These are phyloP conservation scores for Oligia strigilis DNA, from an alignment of 2,888 invertebrate genomes.

Conservation along the genomic window DNA sequence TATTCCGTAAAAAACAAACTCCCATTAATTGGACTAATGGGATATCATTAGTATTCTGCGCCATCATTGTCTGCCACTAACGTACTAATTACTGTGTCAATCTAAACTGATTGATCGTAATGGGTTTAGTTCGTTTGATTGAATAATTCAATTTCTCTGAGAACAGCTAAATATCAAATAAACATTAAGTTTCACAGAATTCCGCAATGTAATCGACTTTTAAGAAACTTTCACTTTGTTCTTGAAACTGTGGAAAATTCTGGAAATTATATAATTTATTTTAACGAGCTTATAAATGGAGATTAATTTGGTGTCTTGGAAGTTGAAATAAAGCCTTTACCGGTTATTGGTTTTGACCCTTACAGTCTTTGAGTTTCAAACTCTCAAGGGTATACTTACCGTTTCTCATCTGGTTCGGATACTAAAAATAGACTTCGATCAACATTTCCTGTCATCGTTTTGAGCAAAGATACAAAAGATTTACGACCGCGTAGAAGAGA, in stretches of 20 bases:
- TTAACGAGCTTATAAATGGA: constrained; percentile 20
- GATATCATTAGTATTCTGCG: constrained; percentile 54
- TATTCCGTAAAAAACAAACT: background rate
- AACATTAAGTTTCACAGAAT: constrained; percentile 43
- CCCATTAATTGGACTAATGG: constrained; percentile 34
- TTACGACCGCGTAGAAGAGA: background rate
- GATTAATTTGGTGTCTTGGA: constrained; percentile 22
- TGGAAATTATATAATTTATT: constrained; percentile 38
- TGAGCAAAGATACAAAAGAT: constrained; percentile 21
- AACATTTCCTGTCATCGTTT: background rate
- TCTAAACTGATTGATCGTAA: constrained; percentile 65
- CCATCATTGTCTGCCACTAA: constrained; percentile 62
- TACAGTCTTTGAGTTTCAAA: background rate
- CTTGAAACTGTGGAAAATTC: constrained; percentile 36
- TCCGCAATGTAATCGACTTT: constrained; percentile 42
- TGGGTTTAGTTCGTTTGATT: constrained; percentile 43
- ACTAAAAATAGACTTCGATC: constrained; percentile 26
- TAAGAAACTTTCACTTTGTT: constrained; percentile 43
- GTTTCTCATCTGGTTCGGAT: constrained; percentile 1
- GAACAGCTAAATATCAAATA: constrained; percentile 50
- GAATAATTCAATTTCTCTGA: constrained; percentile 58
- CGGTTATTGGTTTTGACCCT: constrained; percentile 18
- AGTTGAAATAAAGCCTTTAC: background rate
- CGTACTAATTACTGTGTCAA: constrained; percentile 70
- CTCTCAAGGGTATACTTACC: constrained; percentile 1